Percentiles rank a stretch among this genome's conserved stretches.
phyloP scores from a whole-genome alignment of 2,113 vertebrate species.

The Sinocyclocheilus anshuiensis region DNA sequence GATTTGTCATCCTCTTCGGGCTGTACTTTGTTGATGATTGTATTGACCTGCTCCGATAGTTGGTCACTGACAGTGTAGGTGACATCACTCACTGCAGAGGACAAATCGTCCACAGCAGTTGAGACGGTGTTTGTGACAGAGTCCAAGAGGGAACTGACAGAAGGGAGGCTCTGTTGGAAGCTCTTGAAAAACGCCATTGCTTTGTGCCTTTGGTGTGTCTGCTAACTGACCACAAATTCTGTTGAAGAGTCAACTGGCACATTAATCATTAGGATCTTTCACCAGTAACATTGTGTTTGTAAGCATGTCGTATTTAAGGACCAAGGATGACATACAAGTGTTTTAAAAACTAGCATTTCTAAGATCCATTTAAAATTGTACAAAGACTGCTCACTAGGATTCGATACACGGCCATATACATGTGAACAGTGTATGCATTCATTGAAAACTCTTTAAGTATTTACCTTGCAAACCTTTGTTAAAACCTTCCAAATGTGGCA shows the following conservation, averaged over 20 bases:
- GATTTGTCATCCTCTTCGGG: constrained; percentile 72
- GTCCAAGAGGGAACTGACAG: constrained; percentile 87
- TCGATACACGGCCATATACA: not conserved
- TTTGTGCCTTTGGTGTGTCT: constrained; percentile 14
- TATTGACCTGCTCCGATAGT: constrained; percentile 89
- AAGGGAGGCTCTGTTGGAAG: constrained; percentile 88
- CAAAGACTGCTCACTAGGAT: not conserved
- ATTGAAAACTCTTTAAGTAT: constrained; percentile 42
- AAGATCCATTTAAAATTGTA: no score
- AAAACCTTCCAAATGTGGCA: constrained; percentile 83
- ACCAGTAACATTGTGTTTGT: not conserved
- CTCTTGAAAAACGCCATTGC: constrained; percentile 92
- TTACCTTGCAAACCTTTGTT: constrained; percentile 82
- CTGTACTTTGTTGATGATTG: constrained; percentile 81
- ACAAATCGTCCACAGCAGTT: constrained; percentile 86
- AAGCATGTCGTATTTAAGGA: not conserved
- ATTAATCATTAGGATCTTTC: not conserved
- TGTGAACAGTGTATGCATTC: not conserved
- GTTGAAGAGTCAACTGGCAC: constrained; percentile 33
- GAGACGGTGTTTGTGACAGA: constrained; percentile 85
- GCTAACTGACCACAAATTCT: constrained; percentile 31
- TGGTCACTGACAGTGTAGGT: constrained; percentile 85
- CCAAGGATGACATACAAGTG: not conserved
- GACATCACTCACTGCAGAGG: constrained; percentile 83
- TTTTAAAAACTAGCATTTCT: not conserved